Percentiles rank a stretch among this genome's conserved stretches.
phyloP scores from a whole-genome alignment of 2,888 invertebrate species.

The Odontomyia ornata region DNA sequence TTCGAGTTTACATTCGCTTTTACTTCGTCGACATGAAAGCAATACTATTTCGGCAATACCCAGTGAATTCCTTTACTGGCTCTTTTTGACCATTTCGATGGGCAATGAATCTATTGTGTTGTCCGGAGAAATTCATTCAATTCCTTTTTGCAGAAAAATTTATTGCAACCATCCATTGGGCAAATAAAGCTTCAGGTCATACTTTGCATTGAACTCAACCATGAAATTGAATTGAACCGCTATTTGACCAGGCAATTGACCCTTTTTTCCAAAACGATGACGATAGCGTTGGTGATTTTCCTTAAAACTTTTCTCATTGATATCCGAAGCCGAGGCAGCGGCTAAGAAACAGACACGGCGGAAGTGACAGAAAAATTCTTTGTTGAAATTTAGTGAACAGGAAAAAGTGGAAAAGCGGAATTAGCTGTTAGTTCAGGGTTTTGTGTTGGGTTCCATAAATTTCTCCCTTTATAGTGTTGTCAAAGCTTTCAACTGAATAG shows the following conservation, averaged over 20 bases:
- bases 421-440: not conserved
- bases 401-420: conserved; percentile 16
- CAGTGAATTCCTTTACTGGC: no score
- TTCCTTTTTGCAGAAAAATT: conserved; percentile 11
- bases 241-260: conserved; percentile 22
- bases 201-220: conserved; percentile 33
- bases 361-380: not conserved
- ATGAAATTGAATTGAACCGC: conserved; percentile 38
- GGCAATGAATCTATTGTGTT: no score
- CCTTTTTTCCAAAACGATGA: conserved; percentile 28
- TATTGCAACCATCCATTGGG: conserved; percentile 12
- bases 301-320: not conserved
- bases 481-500: not conserved
- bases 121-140: not conserved
- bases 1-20: no score
- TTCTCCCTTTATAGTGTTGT: not conserved
- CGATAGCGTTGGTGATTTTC: conserved; percentile 10
- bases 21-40: no score
- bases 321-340: not conserved
- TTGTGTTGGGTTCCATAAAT: not conserved
- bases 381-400: conserved; percentile 1
- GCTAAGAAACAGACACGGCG: not conserved
- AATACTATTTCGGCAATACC: no score
- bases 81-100: no score
- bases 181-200: conserved; percentile 2